Evolutionary conservation across 2,797 vertebrate species (phyloP), one percentile per base, ranked within the genome.

Genomic region (Darevskia mixta): DNA sequence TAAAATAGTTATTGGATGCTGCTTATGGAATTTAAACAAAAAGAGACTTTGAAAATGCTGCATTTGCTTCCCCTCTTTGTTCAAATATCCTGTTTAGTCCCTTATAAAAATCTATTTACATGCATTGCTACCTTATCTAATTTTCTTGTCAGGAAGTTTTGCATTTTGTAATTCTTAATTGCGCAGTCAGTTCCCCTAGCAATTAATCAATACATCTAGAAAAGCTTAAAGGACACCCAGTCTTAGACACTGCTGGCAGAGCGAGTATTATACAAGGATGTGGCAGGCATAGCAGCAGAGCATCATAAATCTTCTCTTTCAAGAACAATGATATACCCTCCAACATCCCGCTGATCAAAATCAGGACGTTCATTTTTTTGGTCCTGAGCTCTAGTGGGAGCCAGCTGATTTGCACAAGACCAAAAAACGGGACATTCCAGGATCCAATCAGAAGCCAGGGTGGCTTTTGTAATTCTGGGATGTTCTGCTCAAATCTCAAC

Each of bases 1-100:
- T 73, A 75, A 88, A 64, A 80, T 49, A 79, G 6, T 75, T 85
- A 71, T 18, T 84, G 66, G 55, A 79, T 29, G 41, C 8, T 78
- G 1, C 35, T 64, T 75, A 17, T 17, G 27, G 73, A 83, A 71
- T 55, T n/a, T 35, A 79, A 79, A 11, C 45, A 35, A 79, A 79
- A 41, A 55, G 75, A 71, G 38, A 41, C 38, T 82, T 43, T 75
- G 79, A 38, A 38, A 84, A 72, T 10, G 32, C 29, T 84, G n/a
- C 58, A 43, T 71, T 35, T 83, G 3, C 10, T 45, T 61, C 55
- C 6, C 6, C 18, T 32, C 23, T n/a, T n/a, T 83, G 11, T 75
- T 49, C 76, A 49, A 23, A 43, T 67, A 61, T 23, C 7, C 38
- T 66, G 38, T 81, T 72, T 9, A 18, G 13, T 77, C 13, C n/a